A percentile compares a stretch with the other conserved stretches of the same genome.
Evolutionary conservation across 2,797 vertebrate species (phyloP).

Genomic region (Takifugu ocellatus): DNA sequence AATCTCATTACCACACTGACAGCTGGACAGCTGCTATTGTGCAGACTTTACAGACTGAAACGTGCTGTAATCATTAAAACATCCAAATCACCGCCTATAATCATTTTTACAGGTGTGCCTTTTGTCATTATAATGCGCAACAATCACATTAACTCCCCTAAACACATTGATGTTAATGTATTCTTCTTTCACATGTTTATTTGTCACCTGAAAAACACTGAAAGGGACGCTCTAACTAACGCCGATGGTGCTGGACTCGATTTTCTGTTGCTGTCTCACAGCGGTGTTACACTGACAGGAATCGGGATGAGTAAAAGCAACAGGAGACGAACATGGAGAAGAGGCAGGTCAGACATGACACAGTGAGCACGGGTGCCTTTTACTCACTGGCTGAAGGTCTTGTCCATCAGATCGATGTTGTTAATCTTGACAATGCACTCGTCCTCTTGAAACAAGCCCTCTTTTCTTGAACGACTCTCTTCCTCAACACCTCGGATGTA

Average conservation of each 20-base stretch:
- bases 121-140: constrained; percentile 42
- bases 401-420: constrained; percentile 85
- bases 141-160: constrained; percentile 31
- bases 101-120: constrained; percentile 38
- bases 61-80: constrained; percentile 44
- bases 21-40: constrained; percentile 42
- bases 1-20: constrained; percentile 54
- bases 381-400: constrained; percentile 93
- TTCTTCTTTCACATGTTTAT: constrained; percentile 5
- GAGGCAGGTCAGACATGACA: not conserved
- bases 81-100: constrained; percentile 33
- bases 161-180: constrained; percentile 19
- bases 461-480: constrained; percentile 86
- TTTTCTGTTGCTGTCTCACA: constrained; percentile 26
- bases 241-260: constrained; percentile 22
- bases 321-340: not conserved
- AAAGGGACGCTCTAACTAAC: constrained; percentile 1
- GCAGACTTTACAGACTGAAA: constrained; percentile 26
- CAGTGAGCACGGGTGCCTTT: not conserved
- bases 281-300: constrained; percentile 19
- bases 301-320: constrained; percentile 9
- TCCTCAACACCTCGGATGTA: constrained; percentile 92
- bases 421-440: constrained; percentile 97
- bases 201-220: not conserved
- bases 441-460: constrained; percentile 88